phyloP scores from a whole-genome alignment of 2,888 invertebrate genomes.

The Xanthorhoe spadicearia region DNA sequence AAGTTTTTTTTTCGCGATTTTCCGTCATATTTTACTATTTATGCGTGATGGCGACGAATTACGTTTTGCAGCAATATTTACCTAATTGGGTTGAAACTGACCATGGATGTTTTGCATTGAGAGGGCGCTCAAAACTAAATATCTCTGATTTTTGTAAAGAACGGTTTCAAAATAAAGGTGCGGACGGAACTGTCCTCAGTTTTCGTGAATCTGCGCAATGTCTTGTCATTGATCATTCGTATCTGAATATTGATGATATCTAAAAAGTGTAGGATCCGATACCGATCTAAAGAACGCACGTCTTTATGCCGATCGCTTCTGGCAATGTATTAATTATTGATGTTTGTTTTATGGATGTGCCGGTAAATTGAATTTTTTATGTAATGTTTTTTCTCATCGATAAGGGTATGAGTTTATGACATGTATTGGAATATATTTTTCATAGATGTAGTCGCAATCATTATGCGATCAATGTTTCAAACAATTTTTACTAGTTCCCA shows the following conservation, averaged over 20 bases:
- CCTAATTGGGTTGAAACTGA: too few relatives aligned
- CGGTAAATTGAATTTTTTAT: constrained; percentile 4
- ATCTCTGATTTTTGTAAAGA: too few relatives aligned
- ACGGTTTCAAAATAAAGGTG: too few relatives aligned
- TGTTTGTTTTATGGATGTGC: constrained; percentile 14
- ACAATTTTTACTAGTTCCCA: not conserved
- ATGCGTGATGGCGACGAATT: too few relatives aligned
- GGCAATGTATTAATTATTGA: constrained; percentile 17
- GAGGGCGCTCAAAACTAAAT: too few relatives aligned
- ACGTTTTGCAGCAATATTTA: too few relatives aligned
- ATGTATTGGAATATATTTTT: constrained; percentile 25
- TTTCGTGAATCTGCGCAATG: too few relatives aligned
- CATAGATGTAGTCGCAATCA: constrained; percentile 18
- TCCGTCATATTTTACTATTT: too few relatives aligned
- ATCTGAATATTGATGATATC: not conserved
- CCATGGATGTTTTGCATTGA: too few relatives aligned
- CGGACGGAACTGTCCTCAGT: too few relatives aligned
- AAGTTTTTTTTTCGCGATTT: too few relatives aligned
- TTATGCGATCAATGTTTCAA: constrained; percentile 3
- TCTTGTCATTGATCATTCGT: too few relatives aligned
- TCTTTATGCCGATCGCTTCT: constrained; percentile 29
- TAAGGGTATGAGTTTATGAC: not conserved
- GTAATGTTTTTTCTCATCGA: constrained; percentile 16
- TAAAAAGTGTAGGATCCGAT: not conserved
- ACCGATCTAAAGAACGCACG: not conserved